Conservation (phyloP, 2,888 invertebrate genomes). For the Penaeus monodon region DNA sequence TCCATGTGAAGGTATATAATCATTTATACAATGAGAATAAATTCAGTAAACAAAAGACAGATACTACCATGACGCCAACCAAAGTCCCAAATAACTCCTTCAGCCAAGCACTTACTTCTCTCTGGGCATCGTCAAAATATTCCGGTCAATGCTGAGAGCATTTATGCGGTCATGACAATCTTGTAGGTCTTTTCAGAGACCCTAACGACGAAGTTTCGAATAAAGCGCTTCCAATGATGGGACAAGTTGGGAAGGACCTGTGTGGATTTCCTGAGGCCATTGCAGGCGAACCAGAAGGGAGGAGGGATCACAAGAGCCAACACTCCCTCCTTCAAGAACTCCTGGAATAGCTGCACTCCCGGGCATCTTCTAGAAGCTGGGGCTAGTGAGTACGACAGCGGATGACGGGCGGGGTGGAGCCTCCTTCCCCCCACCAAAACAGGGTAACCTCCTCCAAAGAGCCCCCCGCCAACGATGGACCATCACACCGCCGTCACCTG, state of each 20-base stretch:
- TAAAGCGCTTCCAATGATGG: constrained; percentile 74
- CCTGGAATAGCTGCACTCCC: constrained; percentile 58
- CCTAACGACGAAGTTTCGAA: constrained; percentile 84
- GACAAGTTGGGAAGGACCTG: constrained; percentile 82
- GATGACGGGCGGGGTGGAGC: constrained; percentile 54
- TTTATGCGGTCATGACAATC: constrained; percentile 81
- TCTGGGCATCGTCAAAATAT: constrained; percentile 67
- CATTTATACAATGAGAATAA: too few species aligned
- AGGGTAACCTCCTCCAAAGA: constrained; percentile 50
- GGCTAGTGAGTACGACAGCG: constrained; percentile 62
- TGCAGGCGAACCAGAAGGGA: constrained; percentile 94
- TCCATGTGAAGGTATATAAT: too few species aligned
- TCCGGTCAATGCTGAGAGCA: constrained; percentile 77
- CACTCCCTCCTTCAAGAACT: constrained; percentile 62
- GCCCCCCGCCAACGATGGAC: constrained; percentile 34
- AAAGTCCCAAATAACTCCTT: neutral
- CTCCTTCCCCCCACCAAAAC: constrained; percentile 55
- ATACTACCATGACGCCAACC: too few species aligned
- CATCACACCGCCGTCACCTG: constrained; percentile 62
- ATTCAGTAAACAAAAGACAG: too few species aligned
- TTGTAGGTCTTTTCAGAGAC: constrained; percentile 85
- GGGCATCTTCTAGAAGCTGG: constrained; percentile 57
- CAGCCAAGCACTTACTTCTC: constrained; percentile 29
- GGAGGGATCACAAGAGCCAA: constrained; percentile 64
- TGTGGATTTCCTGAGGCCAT: constrained; percentile 76